A percentile compares a stretch with the other conserved stretches of the same genome.
Evolutionary conservation across 2,888 invertebrate genomes (phyloP).

Genomic region (Euphydryas editha): DNA sequence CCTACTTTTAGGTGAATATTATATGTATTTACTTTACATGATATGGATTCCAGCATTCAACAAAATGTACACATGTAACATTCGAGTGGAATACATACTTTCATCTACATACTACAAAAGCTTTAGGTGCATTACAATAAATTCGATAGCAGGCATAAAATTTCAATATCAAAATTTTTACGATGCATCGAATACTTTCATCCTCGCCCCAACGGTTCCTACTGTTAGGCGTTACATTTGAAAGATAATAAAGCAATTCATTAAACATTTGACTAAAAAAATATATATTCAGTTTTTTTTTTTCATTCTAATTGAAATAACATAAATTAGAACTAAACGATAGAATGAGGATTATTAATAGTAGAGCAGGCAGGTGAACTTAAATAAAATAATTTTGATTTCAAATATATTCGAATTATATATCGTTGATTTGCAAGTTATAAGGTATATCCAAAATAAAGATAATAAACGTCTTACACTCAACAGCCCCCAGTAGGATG

Average conservation of each 20-base stretch:
- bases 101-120: conserved; percentile 34
- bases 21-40: background rate
- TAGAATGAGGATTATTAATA: no score
- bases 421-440: no score
- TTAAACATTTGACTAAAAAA: no score
- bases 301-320: no score
- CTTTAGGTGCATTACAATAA: conserved; percentile 49
- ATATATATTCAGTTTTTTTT: no score
- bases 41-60: background rate
- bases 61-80: conserved; percentile 23
- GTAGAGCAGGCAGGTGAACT: background rate
- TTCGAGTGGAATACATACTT: conserved; percentile 22
- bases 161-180: conserved; percentile 57
- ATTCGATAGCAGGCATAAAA: conserved; percentile 56
- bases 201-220: background rate
- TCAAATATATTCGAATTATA: no score
- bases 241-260: background rate
- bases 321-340: background rate
- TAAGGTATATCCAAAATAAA: no score
- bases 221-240: background rate
- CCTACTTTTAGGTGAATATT: background rate
- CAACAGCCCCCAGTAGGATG: no score
- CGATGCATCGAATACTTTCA: conserved; percentile 33
- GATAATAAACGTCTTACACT: no score
- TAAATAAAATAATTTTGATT: no score